Evolutionary conservation across 1,140 invertebrate genomes (phyloP).

Genomic region (Limonius californicus): DNA sequence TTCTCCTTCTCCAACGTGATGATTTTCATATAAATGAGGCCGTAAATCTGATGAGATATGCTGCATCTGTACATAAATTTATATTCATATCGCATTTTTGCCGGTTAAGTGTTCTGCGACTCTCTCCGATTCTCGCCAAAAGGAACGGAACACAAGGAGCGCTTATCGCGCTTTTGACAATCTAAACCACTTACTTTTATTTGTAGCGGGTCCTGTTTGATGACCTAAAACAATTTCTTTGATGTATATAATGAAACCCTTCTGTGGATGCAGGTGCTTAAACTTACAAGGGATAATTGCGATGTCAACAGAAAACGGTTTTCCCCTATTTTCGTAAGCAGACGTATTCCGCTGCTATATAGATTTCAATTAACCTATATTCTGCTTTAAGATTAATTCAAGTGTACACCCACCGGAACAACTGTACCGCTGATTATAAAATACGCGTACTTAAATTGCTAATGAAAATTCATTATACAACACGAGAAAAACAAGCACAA

Average conservation of each 20-base stretch:
- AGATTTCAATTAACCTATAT: too few relatives aligned
- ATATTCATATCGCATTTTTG: background rate
- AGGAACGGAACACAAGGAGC: background rate
- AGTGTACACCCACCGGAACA: too few relatives aligned
- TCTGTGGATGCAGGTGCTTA: too few relatives aligned
- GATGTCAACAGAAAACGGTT: too few relatives aligned
- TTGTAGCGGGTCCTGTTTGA: background rate
- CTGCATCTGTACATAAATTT: conserved; percentile 1
- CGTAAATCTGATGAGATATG: conserved; percentile 9
- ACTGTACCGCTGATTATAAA: too few relatives aligned
- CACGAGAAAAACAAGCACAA: background rate
- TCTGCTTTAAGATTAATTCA: too few relatives aligned
- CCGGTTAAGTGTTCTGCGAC: background rate
- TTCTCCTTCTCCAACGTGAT: conserved; percentile 1
- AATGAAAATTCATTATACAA: conserved; percentile 2
- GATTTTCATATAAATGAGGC: conserved; percentile 23
- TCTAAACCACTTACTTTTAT: background rate
- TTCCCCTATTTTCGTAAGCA: too few relatives aligned
- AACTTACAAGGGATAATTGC: too few relatives aligned
- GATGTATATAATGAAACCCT: background rate
- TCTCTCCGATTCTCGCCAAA: background rate
- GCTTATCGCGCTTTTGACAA: background rate
- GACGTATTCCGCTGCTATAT: too few relatives aligned
- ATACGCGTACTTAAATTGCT: too few relatives aligned
- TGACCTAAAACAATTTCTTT: background rate